These are phyloP conservation scores for Drosophila parvula DNA, from an alignment of 1,140 invertebrate species.

Conservation along the genomic window DNA sequence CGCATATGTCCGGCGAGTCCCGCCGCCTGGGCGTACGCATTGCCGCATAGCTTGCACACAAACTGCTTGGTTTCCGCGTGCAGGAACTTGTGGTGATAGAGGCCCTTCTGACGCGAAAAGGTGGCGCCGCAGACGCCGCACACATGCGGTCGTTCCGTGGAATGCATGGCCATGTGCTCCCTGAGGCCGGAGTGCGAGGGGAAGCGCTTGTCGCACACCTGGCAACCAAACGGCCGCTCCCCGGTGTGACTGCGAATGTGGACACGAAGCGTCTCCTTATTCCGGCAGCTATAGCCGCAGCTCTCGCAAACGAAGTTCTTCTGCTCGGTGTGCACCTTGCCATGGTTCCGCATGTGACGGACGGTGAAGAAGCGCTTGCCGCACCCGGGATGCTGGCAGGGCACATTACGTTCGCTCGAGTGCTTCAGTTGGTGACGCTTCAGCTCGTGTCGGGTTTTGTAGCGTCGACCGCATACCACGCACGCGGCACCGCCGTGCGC, in stretches of 20 bases:
- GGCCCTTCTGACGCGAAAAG: conserved; percentile 93
- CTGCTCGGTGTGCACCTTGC: conserved; percentile 72
- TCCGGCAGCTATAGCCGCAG: conserved; percentile 86
- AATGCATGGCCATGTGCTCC: conserved; percentile 89
- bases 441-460: conserved; percentile 66
- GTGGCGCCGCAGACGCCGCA: conserved; percentile 90
- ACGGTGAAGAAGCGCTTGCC: conserved; percentile 68
- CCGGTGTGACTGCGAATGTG: conserved; percentile 93
- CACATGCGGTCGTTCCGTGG: conserved; percentile 90
- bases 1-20: conserved; percentile 83
- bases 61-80: conserved; percentile 76
- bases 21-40: conserved; percentile 77
- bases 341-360: conserved; percentile 71
- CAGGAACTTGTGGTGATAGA: conserved; percentile 80
- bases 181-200: conserved; percentile 86
- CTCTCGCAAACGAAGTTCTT: conserved; percentile 79
- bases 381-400: conserved; percentile 65
- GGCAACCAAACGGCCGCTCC: conserved; percentile 91
- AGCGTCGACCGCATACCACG: conserved; percentile 59
- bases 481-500: conserved; percentile 58
- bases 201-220: conserved; percentile 90
- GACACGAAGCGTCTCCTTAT: conserved; percentile 94
- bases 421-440: conserved; percentile 71
- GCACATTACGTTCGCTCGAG: conserved; percentile 65
- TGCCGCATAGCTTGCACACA: conserved; percentile 75